Evolutionary conservation across 2,797 vertebrate genomes (phyloP).

Genomic region (Crenichthys baileyi): DNA sequence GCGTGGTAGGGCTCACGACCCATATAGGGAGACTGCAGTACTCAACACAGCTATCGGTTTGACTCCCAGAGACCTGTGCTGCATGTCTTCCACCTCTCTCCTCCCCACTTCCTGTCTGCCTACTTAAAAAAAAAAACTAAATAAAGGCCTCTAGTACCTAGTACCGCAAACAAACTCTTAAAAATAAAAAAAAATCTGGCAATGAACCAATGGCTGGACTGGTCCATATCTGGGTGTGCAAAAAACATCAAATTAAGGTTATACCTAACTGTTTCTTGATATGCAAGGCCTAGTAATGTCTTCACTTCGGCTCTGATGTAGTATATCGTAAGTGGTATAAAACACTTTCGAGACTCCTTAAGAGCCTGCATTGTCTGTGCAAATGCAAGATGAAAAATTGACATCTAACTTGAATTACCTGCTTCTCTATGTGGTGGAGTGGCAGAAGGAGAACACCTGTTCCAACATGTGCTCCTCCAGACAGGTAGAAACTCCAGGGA

Average conservation of each 20-base stretch:
- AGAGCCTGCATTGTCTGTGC: slow-evolving; percentile 19
- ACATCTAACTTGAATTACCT: slow-evolving; percentile 7
- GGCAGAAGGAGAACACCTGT: slow-evolving; percentile 59
- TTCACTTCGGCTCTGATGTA: not conserved
- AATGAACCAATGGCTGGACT: not conserved
- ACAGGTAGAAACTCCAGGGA: slow-evolving; percentile 49
- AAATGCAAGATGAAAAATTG: slow-evolving; percentile 42
- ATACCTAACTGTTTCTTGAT: not conserved
- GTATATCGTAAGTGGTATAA: slow-evolving; percentile 9
- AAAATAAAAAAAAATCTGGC: not conserved
- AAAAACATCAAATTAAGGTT: not conserved
- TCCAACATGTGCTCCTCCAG: slow-evolving; percentile 42
- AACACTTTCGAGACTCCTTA: slow-evolving; percentile 41
- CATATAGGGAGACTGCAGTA: too few species aligned
- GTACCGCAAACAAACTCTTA: too few species aligned
- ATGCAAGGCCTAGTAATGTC: not conserved
- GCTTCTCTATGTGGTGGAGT: slow-evolving; percentile 23
- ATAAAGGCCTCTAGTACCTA: too few species aligned
- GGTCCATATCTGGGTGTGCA: not conserved
- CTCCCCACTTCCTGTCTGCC: too few species aligned
- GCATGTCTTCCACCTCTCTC: too few species aligned
- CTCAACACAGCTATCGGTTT: too few species aligned
- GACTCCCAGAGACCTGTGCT: too few species aligned
- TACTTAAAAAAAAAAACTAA: too few species aligned
- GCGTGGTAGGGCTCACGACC: too few species aligned